Evolutionary conservation across 2,797 vertebrate genomes (phyloP).

Genomic region (Acrossocheilus wenchowensis): DNA sequence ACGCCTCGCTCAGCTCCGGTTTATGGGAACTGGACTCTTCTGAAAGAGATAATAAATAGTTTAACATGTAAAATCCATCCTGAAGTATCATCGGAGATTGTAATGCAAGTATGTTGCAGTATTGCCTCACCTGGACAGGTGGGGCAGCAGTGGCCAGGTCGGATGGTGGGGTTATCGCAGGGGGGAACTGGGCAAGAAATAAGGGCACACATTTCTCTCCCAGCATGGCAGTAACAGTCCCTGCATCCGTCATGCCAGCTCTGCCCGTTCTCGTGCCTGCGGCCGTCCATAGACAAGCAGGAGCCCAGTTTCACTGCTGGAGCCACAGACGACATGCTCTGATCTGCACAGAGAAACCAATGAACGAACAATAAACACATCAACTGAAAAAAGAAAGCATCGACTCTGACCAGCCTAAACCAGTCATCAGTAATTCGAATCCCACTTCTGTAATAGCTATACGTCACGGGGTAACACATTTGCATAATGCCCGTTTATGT

Average conservation of each 20-base stretch:
- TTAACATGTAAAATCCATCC: neutral
- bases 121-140: constrained; percentile 79
- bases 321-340: constrained; percentile 69
- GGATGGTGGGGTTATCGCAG: constrained; percentile 85
- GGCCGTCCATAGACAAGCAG: constrained; percentile 89
- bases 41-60: constrained; percentile 49
- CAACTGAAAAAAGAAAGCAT: neutral
- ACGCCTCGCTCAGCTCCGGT: constrained; percentile 82
- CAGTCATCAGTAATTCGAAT: neutral
- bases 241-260: constrained; percentile 91
- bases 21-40: constrained; percentile 83
- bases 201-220: constrained; percentile 89
- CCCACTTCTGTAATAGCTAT: neutral
- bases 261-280: constrained; percentile 85
- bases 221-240: constrained; percentile 88
- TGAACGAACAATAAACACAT: neutral
- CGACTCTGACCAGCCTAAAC: neutral
- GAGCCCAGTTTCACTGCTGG: constrained; percentile 81
- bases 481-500: no score
- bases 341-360: constrained; percentile 50
- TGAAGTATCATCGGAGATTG: neutral
- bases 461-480: no score
- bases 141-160: constrained; percentile 86
- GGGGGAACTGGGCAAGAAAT: constrained; percentile 88
- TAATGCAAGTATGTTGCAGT: neutral